Conservation (phyloP, 2,113 vertebrate genomes). For the Gallinago undulata region DNA sequence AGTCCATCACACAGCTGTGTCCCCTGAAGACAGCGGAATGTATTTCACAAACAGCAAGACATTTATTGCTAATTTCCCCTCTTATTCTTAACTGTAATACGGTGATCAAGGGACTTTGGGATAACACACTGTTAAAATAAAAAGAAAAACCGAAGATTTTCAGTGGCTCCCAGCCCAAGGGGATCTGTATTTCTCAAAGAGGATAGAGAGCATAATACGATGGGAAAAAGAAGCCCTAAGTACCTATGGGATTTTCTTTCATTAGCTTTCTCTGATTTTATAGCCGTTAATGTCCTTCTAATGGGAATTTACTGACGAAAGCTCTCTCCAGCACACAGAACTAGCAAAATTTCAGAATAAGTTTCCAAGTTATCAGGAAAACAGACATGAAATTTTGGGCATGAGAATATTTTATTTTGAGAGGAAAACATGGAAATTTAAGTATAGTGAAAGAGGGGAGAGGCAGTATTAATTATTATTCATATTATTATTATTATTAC, state of each 20-base stretch:
- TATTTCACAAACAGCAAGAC: constrained; percentile 15
- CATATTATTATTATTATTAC: constrained; percentile 56
- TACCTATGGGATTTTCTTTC: constrained; percentile 42
- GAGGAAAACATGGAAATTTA: constrained; percentile 37
- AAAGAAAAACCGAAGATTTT: neutral
- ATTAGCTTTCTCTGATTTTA: constrained; percentile 40
- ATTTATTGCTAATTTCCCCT: constrained; percentile 2
- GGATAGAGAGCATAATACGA: neutral
- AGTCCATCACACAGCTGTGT: neutral
- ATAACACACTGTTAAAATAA: neutral
- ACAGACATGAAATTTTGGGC: neutral
- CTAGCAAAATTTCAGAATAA: constrained; percentile 44
- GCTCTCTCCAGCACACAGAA: neutral
- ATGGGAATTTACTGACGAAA: constrained; percentile 48
- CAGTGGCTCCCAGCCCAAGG: neutral
- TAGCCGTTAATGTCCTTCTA: constrained; percentile 34
- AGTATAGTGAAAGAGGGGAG: neutral
- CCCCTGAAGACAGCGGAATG: neutral
- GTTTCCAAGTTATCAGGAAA: constrained; percentile 32
- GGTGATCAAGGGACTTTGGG: neutral
- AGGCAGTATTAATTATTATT: constrained; percentile 64
- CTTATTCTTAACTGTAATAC: constrained; percentile 1
- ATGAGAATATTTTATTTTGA: constrained; percentile 27
- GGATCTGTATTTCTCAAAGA: constrained; percentile 25
- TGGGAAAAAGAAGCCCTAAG: constrained; percentile 30